These are phyloP conservation scores for Aspidiotus rigidus DNA, from an alignment of 2,888 invertebrate species.

Conservation along the genomic window DNA sequence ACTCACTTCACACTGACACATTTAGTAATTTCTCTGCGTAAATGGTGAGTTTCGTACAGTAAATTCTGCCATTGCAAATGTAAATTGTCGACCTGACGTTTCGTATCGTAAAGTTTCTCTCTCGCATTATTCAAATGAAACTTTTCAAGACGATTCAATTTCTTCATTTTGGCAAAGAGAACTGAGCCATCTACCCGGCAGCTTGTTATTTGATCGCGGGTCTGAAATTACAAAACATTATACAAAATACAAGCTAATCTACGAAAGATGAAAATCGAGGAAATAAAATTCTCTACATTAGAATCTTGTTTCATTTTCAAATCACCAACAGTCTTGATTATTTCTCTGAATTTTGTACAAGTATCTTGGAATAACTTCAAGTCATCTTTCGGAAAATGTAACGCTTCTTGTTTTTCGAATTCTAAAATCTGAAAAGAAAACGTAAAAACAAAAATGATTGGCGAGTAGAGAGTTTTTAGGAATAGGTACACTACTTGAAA, in stretches of 20 bases:
- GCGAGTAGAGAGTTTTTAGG: not conserved
- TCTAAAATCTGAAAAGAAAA: conserved; percentile 15
- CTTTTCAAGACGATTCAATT: conserved; percentile 29
- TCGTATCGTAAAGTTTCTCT: conserved; percentile 71
- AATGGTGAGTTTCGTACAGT: conserved; percentile 84
- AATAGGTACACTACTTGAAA: not conserved
- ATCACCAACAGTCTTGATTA: conserved; percentile 18
- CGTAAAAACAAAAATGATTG: not conserved
- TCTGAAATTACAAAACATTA: not conserved
- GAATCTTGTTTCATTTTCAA: conserved; percentile 6
- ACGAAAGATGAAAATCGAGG: not conserved
- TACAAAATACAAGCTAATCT: not conserved
- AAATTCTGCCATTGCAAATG: conserved; percentile 86
- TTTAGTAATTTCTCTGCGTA: conserved; percentile 88
- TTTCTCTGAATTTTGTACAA: conserved; percentile 26
- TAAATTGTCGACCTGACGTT: conserved; percentile 79
- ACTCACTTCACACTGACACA: conserved; percentile 82
- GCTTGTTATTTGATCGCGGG: not conserved
- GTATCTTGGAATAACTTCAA: conserved; percentile 10
- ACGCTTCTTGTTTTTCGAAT: conserved; percentile 26
- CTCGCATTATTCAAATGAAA: conserved; percentile 22
- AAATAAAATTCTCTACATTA: not conserved
- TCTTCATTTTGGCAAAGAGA: conserved; percentile 31
- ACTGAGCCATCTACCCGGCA: conserved; percentile 20
- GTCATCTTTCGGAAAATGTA: conserved; percentile 15